Conservation (phyloP, 2,888 invertebrate genomes). For the Galerucella pusilla region DNA sequence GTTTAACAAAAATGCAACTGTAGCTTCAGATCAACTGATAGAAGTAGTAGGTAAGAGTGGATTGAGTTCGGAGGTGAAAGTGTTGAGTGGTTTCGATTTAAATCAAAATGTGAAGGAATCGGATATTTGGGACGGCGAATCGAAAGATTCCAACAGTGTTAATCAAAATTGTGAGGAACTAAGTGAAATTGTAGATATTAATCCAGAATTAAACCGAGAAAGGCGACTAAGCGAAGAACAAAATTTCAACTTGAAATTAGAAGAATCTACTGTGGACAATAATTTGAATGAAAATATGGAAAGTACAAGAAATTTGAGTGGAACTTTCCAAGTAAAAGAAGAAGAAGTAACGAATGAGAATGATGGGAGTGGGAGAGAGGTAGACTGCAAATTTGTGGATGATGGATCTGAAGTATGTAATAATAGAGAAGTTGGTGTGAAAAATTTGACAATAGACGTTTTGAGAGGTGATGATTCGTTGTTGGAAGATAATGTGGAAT, state of each 20-base stretch:
- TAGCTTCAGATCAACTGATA: too few species aligned
- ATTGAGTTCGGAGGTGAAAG: not conserved
- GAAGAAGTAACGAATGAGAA: not conserved
- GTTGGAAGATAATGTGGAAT: not conserved
- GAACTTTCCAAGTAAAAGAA: too few species aligned
- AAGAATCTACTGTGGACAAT: not conserved
- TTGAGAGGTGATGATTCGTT: not conserved
- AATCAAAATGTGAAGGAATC: conserved; percentile 2
- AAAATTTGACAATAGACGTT: not conserved
- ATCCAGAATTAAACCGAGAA: not conserved
- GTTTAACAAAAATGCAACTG: not conserved
- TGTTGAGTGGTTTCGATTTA: not conserved
- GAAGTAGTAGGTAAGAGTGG: too few species aligned
- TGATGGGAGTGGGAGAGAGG: conserved; percentile 18
- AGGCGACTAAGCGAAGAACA: not conserved
- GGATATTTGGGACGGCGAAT: not conserved
- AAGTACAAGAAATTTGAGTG: not conserved
- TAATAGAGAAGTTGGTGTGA: conserved; percentile 1
- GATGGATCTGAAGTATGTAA: conserved; percentile 24
- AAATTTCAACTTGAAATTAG: not conserved
- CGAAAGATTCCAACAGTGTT: not conserved
- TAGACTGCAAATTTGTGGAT: conserved; percentile 12
- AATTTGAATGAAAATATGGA: not conserved
- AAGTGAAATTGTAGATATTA: not conserved
- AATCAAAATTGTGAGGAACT: not conserved